phyloP scores from a whole-genome alignment of 23 tunicate species.

The Ciona savignyi region DNA sequence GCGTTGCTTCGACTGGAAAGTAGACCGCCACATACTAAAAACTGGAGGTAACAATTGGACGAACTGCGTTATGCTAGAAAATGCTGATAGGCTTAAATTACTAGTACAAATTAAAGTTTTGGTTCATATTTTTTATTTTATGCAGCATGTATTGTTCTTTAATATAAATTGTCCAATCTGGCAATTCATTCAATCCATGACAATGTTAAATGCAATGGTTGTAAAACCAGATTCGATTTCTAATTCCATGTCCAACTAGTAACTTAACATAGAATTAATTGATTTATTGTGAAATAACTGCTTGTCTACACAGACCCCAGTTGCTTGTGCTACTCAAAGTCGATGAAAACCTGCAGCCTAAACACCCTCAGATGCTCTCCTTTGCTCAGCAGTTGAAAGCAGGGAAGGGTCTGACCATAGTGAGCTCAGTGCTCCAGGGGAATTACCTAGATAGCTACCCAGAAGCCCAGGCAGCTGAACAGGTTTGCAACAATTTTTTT shows the following conservation, averaged over 20 bases:
- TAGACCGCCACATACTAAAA: slow-evolving; percentile 94
- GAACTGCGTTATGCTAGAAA: too few species aligned
- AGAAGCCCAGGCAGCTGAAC: slow-evolving; percentile 80
- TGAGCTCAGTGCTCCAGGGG: slow-evolving; percentile 76
- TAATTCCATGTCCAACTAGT: too few species aligned
- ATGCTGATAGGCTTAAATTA: too few species aligned
- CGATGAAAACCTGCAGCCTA: slow-evolving; percentile 62
- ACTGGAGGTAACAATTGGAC: slow-evolving; percentile 83
- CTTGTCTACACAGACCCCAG: slow-evolving; percentile 94
- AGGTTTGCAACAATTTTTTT: too few species aligned
- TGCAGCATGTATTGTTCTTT: background rate
- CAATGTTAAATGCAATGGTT: too few species aligned
- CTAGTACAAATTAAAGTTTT: too few species aligned
- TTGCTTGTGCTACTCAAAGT: slow-evolving; percentile 69
- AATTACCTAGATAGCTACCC: slow-evolving; percentile 65
- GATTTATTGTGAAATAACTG: too few species aligned
- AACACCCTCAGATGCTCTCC: slow-evolving; percentile 58
- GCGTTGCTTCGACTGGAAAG: slow-evolving; percentile 81
- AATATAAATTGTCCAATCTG: too few species aligned
- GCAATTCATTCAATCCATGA: too few species aligned
- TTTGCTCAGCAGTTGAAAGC: slow-evolving; percentile 96
- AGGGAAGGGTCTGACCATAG: slow-evolving; percentile 94
- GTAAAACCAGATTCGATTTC: too few species aligned
- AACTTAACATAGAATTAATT: too few species aligned
- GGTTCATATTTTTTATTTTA: too few species aligned